Conservation (phyloP, 2,888 invertebrate genomes). For the Oithona nana region DNA sequence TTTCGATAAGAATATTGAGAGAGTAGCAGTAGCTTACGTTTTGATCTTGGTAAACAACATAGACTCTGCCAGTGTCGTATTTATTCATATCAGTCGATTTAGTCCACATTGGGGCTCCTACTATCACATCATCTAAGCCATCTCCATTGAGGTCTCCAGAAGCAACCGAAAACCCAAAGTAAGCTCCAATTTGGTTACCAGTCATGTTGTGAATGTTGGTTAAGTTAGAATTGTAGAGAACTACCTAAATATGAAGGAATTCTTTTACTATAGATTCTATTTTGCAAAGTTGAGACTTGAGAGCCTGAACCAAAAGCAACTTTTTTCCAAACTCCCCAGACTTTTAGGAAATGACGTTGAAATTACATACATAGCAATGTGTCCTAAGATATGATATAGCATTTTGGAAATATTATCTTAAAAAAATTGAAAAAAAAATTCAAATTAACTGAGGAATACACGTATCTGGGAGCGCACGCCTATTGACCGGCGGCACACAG, state of each 20-base stretch:
- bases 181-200: constrained; percentile 79
- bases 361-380: too few relatives aligned
- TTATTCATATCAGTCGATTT: constrained; percentile 42
- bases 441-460: constrained; percentile 56
- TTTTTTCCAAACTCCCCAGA: too few relatives aligned
- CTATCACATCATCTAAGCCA: constrained; percentile 57
- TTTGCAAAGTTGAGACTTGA: too few relatives aligned
- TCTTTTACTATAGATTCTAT: too few relatives aligned
- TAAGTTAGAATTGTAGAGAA: constrained; percentile 33
- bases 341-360: too few relatives aligned
- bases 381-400: too few relatives aligned
- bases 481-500: constrained; percentile 21
- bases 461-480: constrained; percentile 93
- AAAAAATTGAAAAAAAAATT: too few relatives aligned
- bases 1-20: background rate
- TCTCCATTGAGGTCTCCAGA: constrained; percentile 82
- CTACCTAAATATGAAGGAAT: constrained; percentile 38
- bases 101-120: constrained; percentile 82
- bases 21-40: background rate
- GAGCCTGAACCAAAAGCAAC: too few relatives aligned
- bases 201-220: constrained; percentile 58
- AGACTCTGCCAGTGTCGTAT: constrained; percentile 17
- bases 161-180: constrained; percentile 79
- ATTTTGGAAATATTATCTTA: too few relatives aligned
- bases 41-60: constrained; percentile 13